phyloP scores from a whole-genome alignment of 2,888 invertebrate species.

The Lissonota sp. region DNA sequence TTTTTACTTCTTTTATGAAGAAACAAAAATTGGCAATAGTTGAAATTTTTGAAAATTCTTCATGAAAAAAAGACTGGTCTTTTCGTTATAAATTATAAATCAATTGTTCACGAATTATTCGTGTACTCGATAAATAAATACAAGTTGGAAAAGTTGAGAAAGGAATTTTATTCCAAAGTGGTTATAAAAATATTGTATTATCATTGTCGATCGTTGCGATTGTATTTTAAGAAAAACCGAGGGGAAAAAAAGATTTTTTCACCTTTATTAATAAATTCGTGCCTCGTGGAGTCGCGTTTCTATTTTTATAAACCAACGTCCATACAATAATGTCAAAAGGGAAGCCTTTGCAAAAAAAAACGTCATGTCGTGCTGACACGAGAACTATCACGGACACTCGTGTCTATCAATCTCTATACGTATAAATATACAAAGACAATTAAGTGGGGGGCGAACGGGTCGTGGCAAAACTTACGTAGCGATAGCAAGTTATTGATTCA shows the following conservation, averaged over 20 bases:
- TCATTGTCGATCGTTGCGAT: neutral
- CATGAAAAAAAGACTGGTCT: no score
- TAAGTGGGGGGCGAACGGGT: conserved; percentile 37
- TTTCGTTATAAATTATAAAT: no score
- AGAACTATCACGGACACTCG: conserved; percentile 24
- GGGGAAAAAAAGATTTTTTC: neutral
- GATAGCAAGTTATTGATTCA: conserved; percentile 54
- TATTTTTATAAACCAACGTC: conserved; percentile 27
- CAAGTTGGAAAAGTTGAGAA: no score
- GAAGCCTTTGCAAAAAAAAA: conserved; percentile 50
- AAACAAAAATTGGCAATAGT: no score
- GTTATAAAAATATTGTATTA: no score
- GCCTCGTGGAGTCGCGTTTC: conserved; percentile 14
- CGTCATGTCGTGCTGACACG: conserved; percentile 28
- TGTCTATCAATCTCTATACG: conserved; percentile 19
- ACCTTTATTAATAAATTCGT: conserved; percentile 3
- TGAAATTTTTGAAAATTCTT: no score
- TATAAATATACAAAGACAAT: conserved; percentile 11
- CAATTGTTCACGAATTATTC: no score
- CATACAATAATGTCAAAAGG: conserved; percentile 50
- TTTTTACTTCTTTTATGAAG: no score
- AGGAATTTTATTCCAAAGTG: no score
- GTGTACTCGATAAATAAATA: no score
- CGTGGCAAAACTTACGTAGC: conserved; percentile 12
- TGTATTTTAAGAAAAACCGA: neutral